Conservation (phyloP, 2,888 invertebrate species). For the Melanophora roralis region DNA sequence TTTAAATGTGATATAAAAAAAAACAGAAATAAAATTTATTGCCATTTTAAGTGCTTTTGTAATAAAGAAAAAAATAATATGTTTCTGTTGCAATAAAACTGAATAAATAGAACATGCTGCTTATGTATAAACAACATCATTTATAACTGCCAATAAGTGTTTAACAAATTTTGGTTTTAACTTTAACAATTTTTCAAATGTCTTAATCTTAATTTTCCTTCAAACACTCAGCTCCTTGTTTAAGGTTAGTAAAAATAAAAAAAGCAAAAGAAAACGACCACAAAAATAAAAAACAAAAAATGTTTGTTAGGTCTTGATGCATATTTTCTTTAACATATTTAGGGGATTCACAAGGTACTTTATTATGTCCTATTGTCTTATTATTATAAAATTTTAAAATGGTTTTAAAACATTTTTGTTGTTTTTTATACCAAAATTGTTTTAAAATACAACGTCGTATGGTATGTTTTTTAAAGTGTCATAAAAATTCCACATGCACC, state of each 20-base stretch:
- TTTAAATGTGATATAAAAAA: background rate
- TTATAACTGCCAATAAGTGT: constrained; percentile 62
- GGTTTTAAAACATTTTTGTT: background rate
- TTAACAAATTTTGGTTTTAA: constrained; percentile 49
- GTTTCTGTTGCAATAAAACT: background rate
- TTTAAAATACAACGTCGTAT: too few relatives aligned
- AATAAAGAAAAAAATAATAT: constrained; percentile 1
- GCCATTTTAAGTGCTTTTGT: constrained; percentile 24
- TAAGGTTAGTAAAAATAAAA: too few relatives aligned
- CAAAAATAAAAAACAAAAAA: too few relatives aligned
- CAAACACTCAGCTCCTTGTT: constrained; percentile 14
- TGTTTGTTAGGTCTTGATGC: too few relatives aligned
- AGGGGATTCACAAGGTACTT: too few relatives aligned
- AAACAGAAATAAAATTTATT: constrained; percentile 18
- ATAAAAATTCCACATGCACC: too few relatives aligned
- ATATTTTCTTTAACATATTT: too few relatives aligned
- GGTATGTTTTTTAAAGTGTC: too few relatives aligned
- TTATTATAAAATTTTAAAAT: too few relatives aligned
- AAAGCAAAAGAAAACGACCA: too few relatives aligned
- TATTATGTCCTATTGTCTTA: too few relatives aligned
- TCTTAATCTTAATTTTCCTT: constrained; percentile 49
- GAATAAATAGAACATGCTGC: background rate
- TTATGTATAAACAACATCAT: constrained; percentile 55
- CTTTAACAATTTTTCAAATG: constrained; percentile 58
- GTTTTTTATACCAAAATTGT: too few relatives aligned